Evolutionary conservation across 2,113 vertebrate species (phyloP), one percentile per base, ranked within the genome.

Genomic region (Microcebus griseorufus): DNA sequence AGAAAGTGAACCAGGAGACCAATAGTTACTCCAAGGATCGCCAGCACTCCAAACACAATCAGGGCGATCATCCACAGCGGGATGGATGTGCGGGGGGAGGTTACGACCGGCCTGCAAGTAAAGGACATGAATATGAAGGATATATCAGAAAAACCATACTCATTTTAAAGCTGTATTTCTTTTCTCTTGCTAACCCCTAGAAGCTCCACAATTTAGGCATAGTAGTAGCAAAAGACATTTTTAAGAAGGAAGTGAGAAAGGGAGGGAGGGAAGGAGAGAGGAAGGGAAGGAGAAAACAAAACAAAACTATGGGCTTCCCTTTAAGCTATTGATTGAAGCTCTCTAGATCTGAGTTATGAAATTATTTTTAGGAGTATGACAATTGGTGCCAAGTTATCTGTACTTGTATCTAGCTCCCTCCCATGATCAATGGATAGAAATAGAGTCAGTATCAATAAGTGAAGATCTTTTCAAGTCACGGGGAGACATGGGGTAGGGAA

Each of bases 1-100:
- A 98, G 92, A 94, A 97, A 98, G 64, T 98, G 95, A 93, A 98
- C 96, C 58, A 97, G 81, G 55, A 98, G 98, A 79, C 98, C 97
- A 64, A 97, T 82, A 22, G 55, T 95, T 45, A 95, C 8, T 69
- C 97, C 97, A 51, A 98, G 70, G 37, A 95, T 27, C n/a, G 93
- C 93, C 84, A 97, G 27, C 12, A 95, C 97, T 69, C 95, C 97
- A 64, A 97, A 92, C 32, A 92, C 97, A 75, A 89, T 55, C 9
- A 98, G 96, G 17, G 53, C 62, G 17, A 94, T 88, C 73, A 92
- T 32, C 98, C 97, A 98, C 1, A 78, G 9, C 1, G 98, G 95
- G 23, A 92, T 27, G 37, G 98, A 90, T 34, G 69, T 17, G 5
- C 55, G 92, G 39, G 92, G 89, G 39, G 90, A 53, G 53, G 11